Conservation (phyloP, 2,113 vertebrate species). For the Anseranas semipalmata region DNA sequence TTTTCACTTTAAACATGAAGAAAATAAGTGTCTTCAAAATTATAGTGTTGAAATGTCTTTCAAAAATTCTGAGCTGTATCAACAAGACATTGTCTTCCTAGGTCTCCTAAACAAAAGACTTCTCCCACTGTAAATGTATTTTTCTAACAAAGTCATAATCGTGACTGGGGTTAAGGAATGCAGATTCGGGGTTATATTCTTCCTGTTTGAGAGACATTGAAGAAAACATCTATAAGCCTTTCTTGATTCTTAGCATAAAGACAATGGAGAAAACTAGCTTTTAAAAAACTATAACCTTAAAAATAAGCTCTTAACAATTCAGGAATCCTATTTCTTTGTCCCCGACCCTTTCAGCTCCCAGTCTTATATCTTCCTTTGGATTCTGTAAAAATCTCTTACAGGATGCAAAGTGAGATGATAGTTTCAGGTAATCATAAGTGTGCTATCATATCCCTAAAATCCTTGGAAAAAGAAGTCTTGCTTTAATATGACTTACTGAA, state of each 20-base stretch:
- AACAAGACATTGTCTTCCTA: background rate
- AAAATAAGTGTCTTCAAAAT: background rate
- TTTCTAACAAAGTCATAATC: background rate
- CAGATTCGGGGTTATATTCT: background rate
- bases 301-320: background rate
- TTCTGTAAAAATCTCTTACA: background rate
- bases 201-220: background rate
- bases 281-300: background rate
- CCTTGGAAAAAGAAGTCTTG: background rate
- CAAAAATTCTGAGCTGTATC: background rate
- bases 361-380: background rate
- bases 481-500: background rate
- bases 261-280: background rate
- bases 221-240: background rate
- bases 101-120: background rate
- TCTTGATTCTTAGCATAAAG: background rate
- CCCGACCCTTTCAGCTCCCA: background rate
- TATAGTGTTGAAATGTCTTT: background rate
- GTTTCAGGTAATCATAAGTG: background rate
- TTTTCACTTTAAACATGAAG: background rate
- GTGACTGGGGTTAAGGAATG: background rate
- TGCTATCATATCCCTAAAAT: background rate
- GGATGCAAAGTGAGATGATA: background rate
- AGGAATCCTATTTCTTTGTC: background rate
- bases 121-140: background rate